Percentiles rank a stretch among this genome's conserved stretches.
Evolutionary conservation across 2,888 invertebrate genomes (phyloP).

Genomic region (Chaetogeoica ovagalla): DNA sequence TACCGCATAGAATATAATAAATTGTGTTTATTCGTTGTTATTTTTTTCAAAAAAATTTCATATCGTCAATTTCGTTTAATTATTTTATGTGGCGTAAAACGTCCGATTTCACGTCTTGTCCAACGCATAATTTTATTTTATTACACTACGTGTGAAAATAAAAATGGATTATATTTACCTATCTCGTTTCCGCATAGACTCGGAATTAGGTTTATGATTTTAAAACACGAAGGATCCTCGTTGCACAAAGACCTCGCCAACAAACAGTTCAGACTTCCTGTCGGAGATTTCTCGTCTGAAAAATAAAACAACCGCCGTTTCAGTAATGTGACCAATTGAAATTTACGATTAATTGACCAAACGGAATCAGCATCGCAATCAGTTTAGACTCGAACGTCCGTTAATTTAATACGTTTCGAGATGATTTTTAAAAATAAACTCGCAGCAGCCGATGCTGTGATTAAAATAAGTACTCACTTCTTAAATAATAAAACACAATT

Average conservation of each 20-base stretch:
- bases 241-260: slow-evolving; percentile 86
- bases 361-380: neutral
- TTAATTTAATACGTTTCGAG: neutral
- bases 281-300: slow-evolving; percentile 65
- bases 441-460: neutral
- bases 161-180: slow-evolving; percentile 66
- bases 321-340: neutral
- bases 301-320: neutral
- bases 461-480: too few species aligned
- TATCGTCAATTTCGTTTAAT: too few species aligned
- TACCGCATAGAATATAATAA: too few species aligned
- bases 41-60: too few species aligned
- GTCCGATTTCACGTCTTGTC: too few species aligned
- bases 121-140: neutral
- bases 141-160: neutral
- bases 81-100: too few species aligned
- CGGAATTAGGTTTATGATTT: slow-evolving; percentile 87
- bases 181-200: slow-evolving; percentile 88
- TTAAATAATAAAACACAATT: too few species aligned
- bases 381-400: neutral
- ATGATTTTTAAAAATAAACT: neutral
- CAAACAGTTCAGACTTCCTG: slow-evolving; percentile 85
- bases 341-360: neutral
- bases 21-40: too few species aligned
- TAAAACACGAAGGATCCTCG: slow-evolving; percentile 86